Evolutionary conservation across 2,113 vertebrate genomes (phyloP).

Genomic region (Microcebus lehilahytsara): DNA sequence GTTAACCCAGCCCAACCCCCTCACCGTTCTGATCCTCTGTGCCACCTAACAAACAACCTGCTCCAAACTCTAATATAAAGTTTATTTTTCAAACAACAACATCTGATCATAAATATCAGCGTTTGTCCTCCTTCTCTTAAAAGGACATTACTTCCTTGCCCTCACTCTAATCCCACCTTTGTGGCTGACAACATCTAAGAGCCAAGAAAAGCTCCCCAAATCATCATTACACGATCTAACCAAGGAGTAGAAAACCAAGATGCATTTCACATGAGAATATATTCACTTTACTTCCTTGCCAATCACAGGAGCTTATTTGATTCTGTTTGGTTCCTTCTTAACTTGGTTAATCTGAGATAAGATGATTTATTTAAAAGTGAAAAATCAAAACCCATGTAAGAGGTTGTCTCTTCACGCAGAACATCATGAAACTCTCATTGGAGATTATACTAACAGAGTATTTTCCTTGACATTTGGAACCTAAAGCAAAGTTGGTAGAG

Average conservation of each 20-base stretch:
- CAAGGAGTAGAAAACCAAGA: background rate
- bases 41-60: background rate
- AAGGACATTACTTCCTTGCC: background rate
- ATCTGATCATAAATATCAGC: background rate
- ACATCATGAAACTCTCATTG: background rate
- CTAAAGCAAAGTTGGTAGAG: background rate
- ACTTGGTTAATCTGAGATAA: background rate
- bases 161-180: background rate
- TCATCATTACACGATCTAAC: background rate
- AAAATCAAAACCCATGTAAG: background rate
- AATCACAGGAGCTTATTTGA: background rate
- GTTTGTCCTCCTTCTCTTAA: background rate
- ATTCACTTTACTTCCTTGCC: background rate
- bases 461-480: slow-evolving; percentile 1
- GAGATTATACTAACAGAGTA: background rate
- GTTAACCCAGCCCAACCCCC: background rate
- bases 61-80: background rate
- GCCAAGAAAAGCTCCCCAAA: background rate
- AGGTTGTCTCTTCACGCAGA: background rate
- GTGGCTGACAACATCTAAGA: background rate
- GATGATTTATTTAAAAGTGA: background rate
- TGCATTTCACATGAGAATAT: background rate
- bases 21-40: background rate
- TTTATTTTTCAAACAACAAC: background rate
- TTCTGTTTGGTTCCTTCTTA: background rate